phyloP scores from a whole-genome alignment of 2,888 invertebrate species.

The Ophion ventricosus region DNA sequence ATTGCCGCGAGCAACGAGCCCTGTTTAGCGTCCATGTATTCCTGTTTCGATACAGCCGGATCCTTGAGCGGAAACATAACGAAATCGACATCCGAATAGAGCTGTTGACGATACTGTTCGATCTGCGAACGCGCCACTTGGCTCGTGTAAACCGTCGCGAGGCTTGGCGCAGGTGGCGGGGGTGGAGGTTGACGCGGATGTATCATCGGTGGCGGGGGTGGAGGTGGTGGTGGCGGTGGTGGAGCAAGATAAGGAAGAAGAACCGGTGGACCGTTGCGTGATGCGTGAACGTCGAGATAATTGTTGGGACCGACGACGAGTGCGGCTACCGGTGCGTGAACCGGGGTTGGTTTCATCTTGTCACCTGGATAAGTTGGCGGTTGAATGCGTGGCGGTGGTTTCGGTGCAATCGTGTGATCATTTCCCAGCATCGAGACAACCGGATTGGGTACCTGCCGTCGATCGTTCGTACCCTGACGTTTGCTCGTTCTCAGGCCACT shows the following conservation, averaged over 20 bases:
- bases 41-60: slow-evolving; percentile 94
- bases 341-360: slow-evolving; percentile 83
- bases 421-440: slow-evolving; percentile 30
- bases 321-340: slow-evolving; percentile 84
- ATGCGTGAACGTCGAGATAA: slow-evolving; percentile 87
- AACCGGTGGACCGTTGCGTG: slow-evolving; percentile 84
- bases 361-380: slow-evolving; percentile 83
- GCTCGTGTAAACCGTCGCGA: slow-evolving; percentile 89
- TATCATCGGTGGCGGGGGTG: slow-evolving; percentile 64
- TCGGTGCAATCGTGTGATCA: slow-evolving; percentile 86
- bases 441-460: neutral
- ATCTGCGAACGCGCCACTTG: slow-evolving; percentile 90
- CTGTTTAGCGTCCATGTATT: slow-evolving; percentile 94
- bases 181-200: slow-evolving; percentile 83
- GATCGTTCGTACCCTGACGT: slow-evolving; percentile 16
- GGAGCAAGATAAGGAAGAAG: slow-evolving; percentile 85
- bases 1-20: slow-evolving; percentile 89
- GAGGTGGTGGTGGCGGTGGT: slow-evolving; percentile 86
- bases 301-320: slow-evolving; percentile 87
- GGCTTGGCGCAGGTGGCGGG: slow-evolving; percentile 83
- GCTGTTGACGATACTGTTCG: slow-evolving; percentile 94
- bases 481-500: neutral
- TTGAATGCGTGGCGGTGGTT: slow-evolving; percentile 84
- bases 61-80: slow-evolving; percentile 96
- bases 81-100: slow-evolving; percentile 96